phyloP scores from a whole-genome alignment of 2,113 vertebrate genomes.

The Ameiurus melas region DNA sequence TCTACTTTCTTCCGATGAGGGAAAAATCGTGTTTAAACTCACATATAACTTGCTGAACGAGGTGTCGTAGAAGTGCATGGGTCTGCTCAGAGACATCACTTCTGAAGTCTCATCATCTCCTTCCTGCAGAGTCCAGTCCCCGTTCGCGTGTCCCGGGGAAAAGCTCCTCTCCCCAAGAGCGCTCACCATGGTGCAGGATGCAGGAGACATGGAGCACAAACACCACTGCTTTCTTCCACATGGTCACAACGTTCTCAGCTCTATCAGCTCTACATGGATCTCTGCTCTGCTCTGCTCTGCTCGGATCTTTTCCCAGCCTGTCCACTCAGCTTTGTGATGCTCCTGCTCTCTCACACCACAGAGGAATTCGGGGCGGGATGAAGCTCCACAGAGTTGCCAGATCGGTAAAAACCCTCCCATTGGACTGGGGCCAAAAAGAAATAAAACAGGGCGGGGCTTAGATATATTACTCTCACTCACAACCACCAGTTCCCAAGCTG shows the following conservation, averaged over 20 bases:
- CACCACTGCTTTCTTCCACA: slow-evolving; percentile 57
- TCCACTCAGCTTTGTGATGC: neutral
- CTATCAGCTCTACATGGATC: slow-evolving; percentile 52
- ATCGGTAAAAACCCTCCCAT: neutral
- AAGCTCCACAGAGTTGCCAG: slow-evolving; percentile 24
- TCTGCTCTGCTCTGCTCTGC: neutral
- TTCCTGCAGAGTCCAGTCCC: slow-evolving; percentile 76
- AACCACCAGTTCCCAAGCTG: no score
- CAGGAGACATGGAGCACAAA: slow-evolving; percentile 66
- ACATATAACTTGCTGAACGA: slow-evolving; percentile 82
- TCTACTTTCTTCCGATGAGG: neutral
- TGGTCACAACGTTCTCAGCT: slow-evolving; percentile 55
- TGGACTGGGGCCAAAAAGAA: no score
- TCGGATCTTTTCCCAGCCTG: neutral
- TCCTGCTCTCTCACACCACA: slow-evolving; percentile 27
- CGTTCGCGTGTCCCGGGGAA: slow-evolving; percentile 75
- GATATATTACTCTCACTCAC: no score
- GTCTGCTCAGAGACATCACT: slow-evolving; percentile 71
- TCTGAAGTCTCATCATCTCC: slow-evolving; percentile 90
- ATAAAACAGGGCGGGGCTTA: neutral
- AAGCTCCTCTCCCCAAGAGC: slow-evolving; percentile 75
- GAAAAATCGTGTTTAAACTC: slow-evolving; percentile 68
- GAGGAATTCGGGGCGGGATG: slow-evolving; percentile 55
- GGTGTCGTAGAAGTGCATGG: slow-evolving; percentile 80
- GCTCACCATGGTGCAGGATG: slow-evolving; percentile 49